Evolutionary conservation across 2,113 vertebrate species (phyloP).

Genomic region (Amphiprion percula): DNA sequence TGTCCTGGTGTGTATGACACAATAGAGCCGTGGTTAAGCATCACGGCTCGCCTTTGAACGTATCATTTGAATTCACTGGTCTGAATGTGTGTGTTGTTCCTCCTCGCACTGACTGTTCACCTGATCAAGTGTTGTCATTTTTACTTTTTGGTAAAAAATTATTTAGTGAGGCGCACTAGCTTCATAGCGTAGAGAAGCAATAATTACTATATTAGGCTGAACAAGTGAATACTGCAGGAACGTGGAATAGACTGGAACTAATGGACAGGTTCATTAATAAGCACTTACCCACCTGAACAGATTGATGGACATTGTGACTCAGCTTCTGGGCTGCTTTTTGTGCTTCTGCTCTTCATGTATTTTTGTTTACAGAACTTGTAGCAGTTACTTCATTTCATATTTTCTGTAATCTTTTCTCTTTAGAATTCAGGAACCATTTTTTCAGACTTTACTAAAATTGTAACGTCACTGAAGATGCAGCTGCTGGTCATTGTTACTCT

Average conservation of each 20-base stretch:
- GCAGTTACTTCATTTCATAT: constrained; percentile 51
- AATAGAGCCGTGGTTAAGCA: not conserved
- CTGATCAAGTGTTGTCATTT: constrained; percentile 63
- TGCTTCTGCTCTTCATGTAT: constrained; percentile 52
- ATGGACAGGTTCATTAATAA: constrained; percentile 16
- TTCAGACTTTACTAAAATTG: constrained; percentile 6
- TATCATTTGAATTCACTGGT: constrained; percentile 5
- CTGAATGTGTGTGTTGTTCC: constrained; percentile 42
- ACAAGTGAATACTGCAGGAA: constrained; percentile 33
- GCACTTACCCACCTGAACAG: constrained; percentile 21
- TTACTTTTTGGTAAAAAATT: constrained; percentile 69
- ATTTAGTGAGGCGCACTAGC: constrained; percentile 65
- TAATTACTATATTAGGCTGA: constrained; percentile 70
- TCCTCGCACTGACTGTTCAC: constrained; percentile 61
- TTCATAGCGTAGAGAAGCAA: constrained; percentile 84
- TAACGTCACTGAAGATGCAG: constrained; percentile 5
- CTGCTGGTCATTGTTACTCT: constrained; percentile 40
- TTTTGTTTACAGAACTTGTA: constrained; percentile 70
- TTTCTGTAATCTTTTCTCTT: constrained; percentile 19
- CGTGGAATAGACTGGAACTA: constrained; percentile 11
- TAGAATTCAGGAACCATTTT: constrained; percentile 43
- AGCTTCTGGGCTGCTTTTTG: constrained; percentile 32
- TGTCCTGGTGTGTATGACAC: constrained; percentile 42
- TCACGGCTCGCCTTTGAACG: constrained; percentile 1
- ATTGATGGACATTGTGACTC: constrained; percentile 33